These are phyloP conservation scores for Gibbula magus DNA, from an alignment of 2,888 invertebrate species.

Conservation along the genomic window DNA sequence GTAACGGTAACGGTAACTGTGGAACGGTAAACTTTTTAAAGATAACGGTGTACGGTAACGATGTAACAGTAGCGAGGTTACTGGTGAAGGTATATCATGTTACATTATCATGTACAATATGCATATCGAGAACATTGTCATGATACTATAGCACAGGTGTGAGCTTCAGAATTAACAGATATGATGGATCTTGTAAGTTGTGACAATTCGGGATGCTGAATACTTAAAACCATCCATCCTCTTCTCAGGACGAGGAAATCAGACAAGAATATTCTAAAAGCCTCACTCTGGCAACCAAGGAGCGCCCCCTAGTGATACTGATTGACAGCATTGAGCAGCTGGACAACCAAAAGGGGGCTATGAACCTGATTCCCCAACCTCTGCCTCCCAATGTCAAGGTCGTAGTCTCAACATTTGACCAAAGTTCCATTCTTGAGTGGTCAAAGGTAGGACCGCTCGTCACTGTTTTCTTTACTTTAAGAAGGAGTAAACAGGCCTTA, in stretches of 20 bases:
- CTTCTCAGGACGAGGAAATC: neutral
- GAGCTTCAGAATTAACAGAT: too few species aligned
- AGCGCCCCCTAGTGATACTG: neutral
- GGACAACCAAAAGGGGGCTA: neutral
- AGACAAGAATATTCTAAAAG: neutral
- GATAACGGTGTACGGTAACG: too few species aligned
- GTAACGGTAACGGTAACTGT: too few species aligned
- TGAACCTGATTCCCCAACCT: constrained; percentile 1
- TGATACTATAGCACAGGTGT: too few species aligned
- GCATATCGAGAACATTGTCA: too few species aligned
- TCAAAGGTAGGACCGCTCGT: neutral
- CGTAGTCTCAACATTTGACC: neutral
- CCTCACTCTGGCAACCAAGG: neutral
- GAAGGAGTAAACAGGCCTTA: too few species aligned
- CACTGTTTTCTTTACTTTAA: neutral
- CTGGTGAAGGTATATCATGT: too few species aligned
- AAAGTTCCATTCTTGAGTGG: neutral
- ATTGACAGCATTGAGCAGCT: constrained; percentile 20
- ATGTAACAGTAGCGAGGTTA: too few species aligned
- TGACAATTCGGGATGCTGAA: too few species aligned
- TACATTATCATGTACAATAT: too few species aligned
- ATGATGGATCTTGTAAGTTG: too few species aligned
- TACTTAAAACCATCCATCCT: neutral
- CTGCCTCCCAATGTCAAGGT: constrained; percentile 5
- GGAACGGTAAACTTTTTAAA: too few species aligned